Base-by-base conservation (phyloP, 2,797 vertebrate species). In the Dendrocincla tyrannina region DNA sequence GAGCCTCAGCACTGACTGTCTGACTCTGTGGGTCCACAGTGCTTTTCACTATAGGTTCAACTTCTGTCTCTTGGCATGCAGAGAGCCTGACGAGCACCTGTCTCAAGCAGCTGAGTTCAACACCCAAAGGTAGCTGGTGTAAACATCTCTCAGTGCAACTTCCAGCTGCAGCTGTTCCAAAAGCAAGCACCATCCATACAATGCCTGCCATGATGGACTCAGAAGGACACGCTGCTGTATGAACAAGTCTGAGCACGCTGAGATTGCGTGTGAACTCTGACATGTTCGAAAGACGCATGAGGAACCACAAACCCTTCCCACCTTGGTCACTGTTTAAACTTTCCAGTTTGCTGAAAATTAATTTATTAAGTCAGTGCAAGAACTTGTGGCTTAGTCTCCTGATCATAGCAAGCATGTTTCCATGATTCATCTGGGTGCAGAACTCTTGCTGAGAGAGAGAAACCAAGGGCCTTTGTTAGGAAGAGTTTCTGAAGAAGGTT, bases 251-350 rank as follows among this genome's bases (percentile, higher is more conserved):
- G 15, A 41, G n/a, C 41, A 55, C 24, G 18, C 18, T 53, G 46
- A 68, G 60, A 28, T 25, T n/a, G 42, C 0, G 0, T 0, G 0
- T 50, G 28, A 75, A 16, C 28, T 49, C 41, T 32, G 66, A 18
- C 32, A 4, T 3, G 11, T 35, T 72, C 18, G 32, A 28, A 41
- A 75, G 52, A 13, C 53, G 7, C 20, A 5, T 17, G 37, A 41
- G 46, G 18, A 85, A n/a, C 33, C 67, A 39, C 24, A 64, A 52
- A 39, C 35, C 3, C 13, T 75, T 41, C 28, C 23, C 8, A 27
- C 2, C 17, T 78, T 44, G 28, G 15, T 30, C 41, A 58, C 28
- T 37, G 35, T 50, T 92, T 78, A 60, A 77, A 50, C 14, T 90
- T 88, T 7, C 19, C 32, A 35, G 30, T 42, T 60, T 68, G 23